phyloP scores from a whole-genome alignment of 2,888 invertebrate genomes.

The Entomobrya proxima region DNA sequence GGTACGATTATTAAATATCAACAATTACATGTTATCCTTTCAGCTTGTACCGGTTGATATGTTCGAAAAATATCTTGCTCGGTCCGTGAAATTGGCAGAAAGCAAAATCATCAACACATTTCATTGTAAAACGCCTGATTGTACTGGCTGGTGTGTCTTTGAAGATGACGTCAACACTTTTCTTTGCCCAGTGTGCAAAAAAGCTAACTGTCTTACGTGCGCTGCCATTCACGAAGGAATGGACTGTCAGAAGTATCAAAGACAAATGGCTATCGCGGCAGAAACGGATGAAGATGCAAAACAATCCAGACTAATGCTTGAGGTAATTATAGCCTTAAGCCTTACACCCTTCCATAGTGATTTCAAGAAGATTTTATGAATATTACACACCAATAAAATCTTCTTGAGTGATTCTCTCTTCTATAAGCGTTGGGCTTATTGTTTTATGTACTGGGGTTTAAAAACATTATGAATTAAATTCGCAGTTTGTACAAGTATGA shows the following conservation, averaged over 20 bases:
- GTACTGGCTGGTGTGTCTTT: constrained; percentile 84
- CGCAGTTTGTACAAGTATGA: too few species aligned
- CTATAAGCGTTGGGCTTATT: too few species aligned
- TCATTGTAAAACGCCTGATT: constrained; percentile 93
- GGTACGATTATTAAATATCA: background rate
- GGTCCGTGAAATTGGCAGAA: constrained; percentile 88
- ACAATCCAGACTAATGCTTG: constrained; percentile 87
- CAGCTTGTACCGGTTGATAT: constrained; percentile 84
- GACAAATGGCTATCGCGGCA: constrained; percentile 81
- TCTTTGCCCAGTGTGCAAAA: background rate
- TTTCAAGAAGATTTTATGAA: background rate
- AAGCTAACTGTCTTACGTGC: constrained; percentile 81
- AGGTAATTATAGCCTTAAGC: constrained; percentile 78
- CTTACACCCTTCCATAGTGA: too few species aligned
- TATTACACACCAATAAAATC: too few species aligned
- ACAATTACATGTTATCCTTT: constrained; percentile 39
- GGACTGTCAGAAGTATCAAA: constrained; percentile 89
- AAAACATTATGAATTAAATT: too few species aligned
- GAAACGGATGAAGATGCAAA: constrained; percentile 84
- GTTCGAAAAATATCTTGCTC: constrained; percentile 88
- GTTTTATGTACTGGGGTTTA: too few species aligned
- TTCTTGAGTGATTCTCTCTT: too few species aligned
- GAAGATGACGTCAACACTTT: background rate
- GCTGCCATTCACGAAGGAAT: constrained; percentile 78
- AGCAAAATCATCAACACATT: constrained; percentile 87